Conservation (phyloP, 1,140 invertebrate species). For the Arion vulgaris region DNA sequence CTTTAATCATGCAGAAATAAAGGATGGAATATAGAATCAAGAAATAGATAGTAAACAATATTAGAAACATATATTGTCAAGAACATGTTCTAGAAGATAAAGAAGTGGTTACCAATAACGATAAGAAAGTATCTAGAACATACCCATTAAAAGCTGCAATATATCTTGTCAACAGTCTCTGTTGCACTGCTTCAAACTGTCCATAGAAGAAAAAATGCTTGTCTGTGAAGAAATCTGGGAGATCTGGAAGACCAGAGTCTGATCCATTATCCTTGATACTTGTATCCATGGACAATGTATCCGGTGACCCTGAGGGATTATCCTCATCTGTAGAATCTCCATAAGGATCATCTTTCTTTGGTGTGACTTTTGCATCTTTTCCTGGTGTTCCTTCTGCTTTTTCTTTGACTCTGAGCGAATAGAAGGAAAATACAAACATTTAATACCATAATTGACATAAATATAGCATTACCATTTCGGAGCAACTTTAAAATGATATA, state of each 20-base stretch:
- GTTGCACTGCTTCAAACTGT: constrained; percentile 55
- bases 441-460: background rate
- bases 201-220: constrained; percentile 72
- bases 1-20: too few species aligned
- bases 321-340: constrained; percentile 64
- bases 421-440: too few species aligned
- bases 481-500: too few species aligned
- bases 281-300: background rate
- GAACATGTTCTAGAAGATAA: too few species aligned
- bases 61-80: too few species aligned
- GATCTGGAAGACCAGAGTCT: constrained; percentile 66
- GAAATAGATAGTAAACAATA: too few species aligned
- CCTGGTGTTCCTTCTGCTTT: background rate
- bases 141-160: constrained; percentile 71
- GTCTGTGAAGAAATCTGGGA: constrained; percentile 70
- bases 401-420: constrained; percentile 35
- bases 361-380: constrained; percentile 14
- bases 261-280: constrained; percentile 44
- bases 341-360: constrained; percentile 39
- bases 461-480: too few species aligned
- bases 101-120: too few species aligned
- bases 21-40: too few species aligned
- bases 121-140: too few species aligned
- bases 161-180: constrained; percentile 60
- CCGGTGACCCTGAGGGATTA: constrained; percentile 36